These are phyloP conservation scores for Athalia circularis DNA, from an alignment of 2,888 invertebrate genomes.

Conservation along the genomic window DNA sequence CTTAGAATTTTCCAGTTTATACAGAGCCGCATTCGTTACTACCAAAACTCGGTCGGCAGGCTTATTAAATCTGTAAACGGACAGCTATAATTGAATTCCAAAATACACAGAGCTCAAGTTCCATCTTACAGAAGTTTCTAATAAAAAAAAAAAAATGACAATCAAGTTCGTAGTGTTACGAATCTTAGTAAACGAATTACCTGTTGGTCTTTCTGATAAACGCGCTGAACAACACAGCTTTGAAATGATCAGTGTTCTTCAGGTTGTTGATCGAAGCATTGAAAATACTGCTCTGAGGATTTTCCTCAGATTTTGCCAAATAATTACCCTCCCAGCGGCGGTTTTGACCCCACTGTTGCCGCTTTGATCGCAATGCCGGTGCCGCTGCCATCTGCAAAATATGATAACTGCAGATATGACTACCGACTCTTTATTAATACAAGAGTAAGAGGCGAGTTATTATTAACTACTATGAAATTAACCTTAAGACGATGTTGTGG, in stretches of 20 bases:
- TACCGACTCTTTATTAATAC: background rate
- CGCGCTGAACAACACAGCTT: constrained; percentile 73
- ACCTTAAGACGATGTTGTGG: constrained; percentile 76
- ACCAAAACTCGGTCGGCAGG: constrained; percentile 92
- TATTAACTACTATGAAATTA: constrained; percentile 49
- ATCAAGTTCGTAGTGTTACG: background rate
- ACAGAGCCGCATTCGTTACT: constrained; percentile 89
- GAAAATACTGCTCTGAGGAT: constrained; percentile 80
- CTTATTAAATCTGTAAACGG: constrained; percentile 79
- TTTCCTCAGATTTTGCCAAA: constrained; percentile 81
- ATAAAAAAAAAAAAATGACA: background rate
- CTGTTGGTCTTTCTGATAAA: constrained; percentile 70
- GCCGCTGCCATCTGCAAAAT: constrained; percentile 80
- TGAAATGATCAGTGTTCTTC: constrained; percentile 81
- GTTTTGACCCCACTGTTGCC: constrained; percentile 84
- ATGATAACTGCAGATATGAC: background rate
- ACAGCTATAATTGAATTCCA: constrained; percentile 25
- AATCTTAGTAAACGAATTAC: constrained; percentile 52
- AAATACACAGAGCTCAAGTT: constrained; percentile 33
- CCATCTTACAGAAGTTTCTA: background rate
- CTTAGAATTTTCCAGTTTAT: constrained; percentile 90
- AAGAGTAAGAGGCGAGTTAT: background rate
- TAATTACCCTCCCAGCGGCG: constrained; percentile 92
- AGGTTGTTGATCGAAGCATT: constrained; percentile 82
- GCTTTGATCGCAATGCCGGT: constrained; percentile 81